Evolutionary conservation across 1,140 invertebrate species (phyloP).

Genomic region (Magallana angulata): DNA sequence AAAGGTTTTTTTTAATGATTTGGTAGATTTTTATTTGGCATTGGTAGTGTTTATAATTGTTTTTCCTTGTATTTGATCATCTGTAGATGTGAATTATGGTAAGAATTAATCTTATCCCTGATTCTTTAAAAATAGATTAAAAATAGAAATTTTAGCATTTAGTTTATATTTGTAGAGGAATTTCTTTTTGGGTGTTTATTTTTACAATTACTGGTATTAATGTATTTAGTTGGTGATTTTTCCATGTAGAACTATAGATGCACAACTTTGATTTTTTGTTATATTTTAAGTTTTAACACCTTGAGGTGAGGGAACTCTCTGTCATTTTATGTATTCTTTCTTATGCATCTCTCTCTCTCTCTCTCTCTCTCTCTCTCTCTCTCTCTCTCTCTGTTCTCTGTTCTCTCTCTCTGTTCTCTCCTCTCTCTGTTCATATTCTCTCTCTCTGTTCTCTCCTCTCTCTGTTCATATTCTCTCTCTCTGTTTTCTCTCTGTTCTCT

Average conservation of each 20-base stretch:
- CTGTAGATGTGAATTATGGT: slow-evolving; percentile 24
- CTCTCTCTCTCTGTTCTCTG: no score
- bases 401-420: no score
- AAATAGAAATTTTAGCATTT: neutral
- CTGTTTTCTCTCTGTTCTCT: no score
- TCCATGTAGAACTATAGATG: neutral
- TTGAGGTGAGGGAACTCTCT: neutral
- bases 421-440: no score
- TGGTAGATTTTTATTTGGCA: no score
- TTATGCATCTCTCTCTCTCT: neutral
- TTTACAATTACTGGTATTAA: neutral
- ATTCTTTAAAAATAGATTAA: neutral
- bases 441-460: no score
- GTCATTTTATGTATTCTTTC: neutral
- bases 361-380: no score
- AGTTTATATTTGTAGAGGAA: no score
- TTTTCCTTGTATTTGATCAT: neutral
- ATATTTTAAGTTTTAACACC: no score
- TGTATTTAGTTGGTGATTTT: neutral
- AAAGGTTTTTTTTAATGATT: no score
- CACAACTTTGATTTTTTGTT: no score
- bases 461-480: no score
- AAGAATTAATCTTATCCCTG: neutral
- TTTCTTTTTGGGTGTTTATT: neutral
- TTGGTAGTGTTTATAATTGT: neutral